Evolutionary conservation across 2,888 invertebrate species (phyloP).

Genomic region (Dryadula phaetusa): DNA sequence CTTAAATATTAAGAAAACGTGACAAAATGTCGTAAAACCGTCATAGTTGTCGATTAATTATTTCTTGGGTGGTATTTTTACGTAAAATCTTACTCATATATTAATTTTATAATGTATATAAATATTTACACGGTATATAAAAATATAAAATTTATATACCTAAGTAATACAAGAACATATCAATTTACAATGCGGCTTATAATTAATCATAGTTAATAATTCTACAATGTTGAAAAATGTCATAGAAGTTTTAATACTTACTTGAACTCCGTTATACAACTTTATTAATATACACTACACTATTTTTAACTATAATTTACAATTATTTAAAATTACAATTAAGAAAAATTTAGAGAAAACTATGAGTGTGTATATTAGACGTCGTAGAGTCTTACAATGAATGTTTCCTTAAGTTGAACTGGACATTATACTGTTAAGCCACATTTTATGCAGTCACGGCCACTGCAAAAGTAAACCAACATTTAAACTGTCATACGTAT

Average conservation of each 20-base stretch:
- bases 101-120: neutral
- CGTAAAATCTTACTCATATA: neutral
- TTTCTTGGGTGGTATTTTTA: neutral
- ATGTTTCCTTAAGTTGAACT: conserved; percentile 1
- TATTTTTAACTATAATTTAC: neutral
- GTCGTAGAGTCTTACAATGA: neutral
- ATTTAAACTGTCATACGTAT: conserved; percentile 11
- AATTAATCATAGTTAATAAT: neutral
- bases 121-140: neutral
- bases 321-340: neutral
- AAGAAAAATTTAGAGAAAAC: neutral
- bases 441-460: conserved; percentile 1
- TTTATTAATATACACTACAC: too few relatives aligned
- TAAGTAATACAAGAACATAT: neutral
- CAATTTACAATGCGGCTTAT: neutral
- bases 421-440: conserved; percentile 4
- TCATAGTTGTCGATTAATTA: neutral
- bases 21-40: too few relatives aligned
- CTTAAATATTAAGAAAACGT: neutral
- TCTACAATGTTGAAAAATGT: neutral
- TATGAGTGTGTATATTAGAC: neutral
- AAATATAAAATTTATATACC: conserved; percentile 4
- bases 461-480: neutral
- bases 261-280: neutral
- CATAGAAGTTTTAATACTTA: neutral